Base-by-base conservation (phyloP, 2,888 invertebrate species). In the Hemicrepidius hirtus region DNA sequence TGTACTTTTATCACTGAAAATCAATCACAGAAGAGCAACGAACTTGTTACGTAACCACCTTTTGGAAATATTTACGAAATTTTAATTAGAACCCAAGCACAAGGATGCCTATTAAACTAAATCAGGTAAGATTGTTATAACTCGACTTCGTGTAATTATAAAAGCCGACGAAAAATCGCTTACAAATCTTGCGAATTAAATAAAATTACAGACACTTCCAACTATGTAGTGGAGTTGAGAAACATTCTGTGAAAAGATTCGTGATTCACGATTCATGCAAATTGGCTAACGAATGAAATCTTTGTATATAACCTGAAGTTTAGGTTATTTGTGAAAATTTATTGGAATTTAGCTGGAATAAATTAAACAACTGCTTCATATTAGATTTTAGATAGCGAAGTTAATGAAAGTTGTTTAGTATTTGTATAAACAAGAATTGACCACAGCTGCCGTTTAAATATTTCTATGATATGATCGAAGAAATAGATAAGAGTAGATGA, bases 21-120 rank as follows among this genome's bases (percentile, higher is more conserved):
- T 63, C 63, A 18, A 63, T 63, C 46, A 46, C 16, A 9, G 9
- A 63, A 10, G 63, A 63, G 32, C 41, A 63, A 46, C 41, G 63
- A 63, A 32, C 41, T 24, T 60, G 41, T 21, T 60, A 24, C 21
- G n/a, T n/a, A 21, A 37, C 35, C 3, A 7, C 40, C 13, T 35
- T 55, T 55, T 13, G 4, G 12, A 57, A 57, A 57, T 57, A 63
- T 63, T 49, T 41, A 21, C 7, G 41, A 60, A 63, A 41, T 41
- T 63, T 63, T 63, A 63, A 46, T 63, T 63, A 63, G 44, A 5
- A 9, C 44, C 1, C 44, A 18, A 24, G 44, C 44, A 18, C 44
- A 18, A 18, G 44, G 9, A 44, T 40, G 18, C 4, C 44, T 18
- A 44, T 44, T 18, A 44, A 44, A 44, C 16, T 44, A 44, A 41